Percentiles rank a stretch among this genome's conserved stretches.
phyloP scores from a whole-genome alignment of 1,140 invertebrate species.

The Eubasilissa regina region DNA sequence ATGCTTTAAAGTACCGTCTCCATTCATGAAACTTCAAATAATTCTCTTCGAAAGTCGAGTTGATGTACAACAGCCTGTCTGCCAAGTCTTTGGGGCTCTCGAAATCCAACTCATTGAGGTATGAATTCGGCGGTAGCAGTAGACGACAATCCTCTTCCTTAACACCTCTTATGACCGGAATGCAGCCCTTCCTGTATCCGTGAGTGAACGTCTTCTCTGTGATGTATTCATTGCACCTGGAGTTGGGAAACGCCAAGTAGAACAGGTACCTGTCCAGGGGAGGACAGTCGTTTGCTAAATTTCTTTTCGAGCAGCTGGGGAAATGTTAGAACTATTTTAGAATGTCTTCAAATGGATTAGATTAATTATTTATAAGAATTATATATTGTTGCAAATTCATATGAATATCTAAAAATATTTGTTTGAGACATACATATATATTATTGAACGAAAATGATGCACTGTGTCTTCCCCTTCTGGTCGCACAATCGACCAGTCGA shows the following conservation, averaged over 20 bases:
- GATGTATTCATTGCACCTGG: constrained; percentile 79
- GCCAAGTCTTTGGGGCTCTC: constrained; percentile 76
- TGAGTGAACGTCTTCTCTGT: constrained; percentile 83
- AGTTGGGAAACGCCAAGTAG: constrained; percentile 85
- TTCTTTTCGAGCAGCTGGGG: constrained; percentile 77
- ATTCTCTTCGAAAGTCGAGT: constrained; percentile 62
- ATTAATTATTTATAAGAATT: no score
- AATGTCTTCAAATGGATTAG: no score
- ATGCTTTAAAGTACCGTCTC: constrained; percentile 77
- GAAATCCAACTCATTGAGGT: constrained; percentile 84
- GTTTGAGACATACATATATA: no score
- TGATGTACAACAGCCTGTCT: constrained; percentile 70
- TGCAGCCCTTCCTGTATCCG: constrained; percentile 75
- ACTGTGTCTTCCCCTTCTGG: no score
- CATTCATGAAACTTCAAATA: constrained; percentile 77
- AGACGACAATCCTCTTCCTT: constrained; percentile 68
- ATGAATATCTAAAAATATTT: no score
- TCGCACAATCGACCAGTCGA: no score
- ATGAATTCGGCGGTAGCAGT: constrained; percentile 78
- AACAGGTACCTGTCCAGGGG: constrained; percentile 78
- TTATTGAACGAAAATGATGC: no score
- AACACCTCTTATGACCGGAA: constrained; percentile 82
- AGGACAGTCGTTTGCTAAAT: constrained; percentile 75
- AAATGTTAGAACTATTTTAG: no score
- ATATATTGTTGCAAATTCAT: no score